These are phyloP conservation scores for Varanus salvator DNA, from an alignment of 2,113 vertebrate genomes.

Conservation along the genomic window DNA sequence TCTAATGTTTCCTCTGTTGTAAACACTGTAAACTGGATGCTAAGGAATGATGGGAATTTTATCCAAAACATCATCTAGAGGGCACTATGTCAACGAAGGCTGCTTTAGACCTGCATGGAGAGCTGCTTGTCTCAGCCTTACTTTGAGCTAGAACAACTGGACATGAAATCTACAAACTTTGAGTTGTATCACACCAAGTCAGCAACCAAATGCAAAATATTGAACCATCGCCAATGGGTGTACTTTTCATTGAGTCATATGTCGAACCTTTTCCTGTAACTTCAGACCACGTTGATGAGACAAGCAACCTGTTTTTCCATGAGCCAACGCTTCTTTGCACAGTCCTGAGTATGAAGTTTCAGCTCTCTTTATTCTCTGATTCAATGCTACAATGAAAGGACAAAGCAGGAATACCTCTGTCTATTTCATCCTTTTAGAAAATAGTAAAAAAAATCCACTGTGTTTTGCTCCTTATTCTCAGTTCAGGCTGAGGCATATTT, in stretches of 20 bases:
- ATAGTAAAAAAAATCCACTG: slow-evolving; percentile 19
- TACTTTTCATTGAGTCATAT: neutral
- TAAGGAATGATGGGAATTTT: too few relatives aligned
- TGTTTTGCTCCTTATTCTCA: slow-evolving; percentile 36
- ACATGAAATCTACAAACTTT: neutral
- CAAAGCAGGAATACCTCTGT: slow-evolving; percentile 36
- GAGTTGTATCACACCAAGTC: neutral
- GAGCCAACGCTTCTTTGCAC: neutral
- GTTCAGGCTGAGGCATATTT: slow-evolving; percentile 43
- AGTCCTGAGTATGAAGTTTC: slow-evolving; percentile 26
- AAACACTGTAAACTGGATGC: neutral
- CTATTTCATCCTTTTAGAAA: neutral
- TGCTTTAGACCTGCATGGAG: neutral
- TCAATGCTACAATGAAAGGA: slow-evolving; percentile 15
- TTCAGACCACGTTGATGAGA: neutral
- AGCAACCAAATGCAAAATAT: neutral
- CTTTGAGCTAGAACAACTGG: neutral
- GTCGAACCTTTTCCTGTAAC: neutral
- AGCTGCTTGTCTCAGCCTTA: neutral
- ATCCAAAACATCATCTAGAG: too few relatives aligned
- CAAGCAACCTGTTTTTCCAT: neutral
- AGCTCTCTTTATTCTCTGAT: neutral
- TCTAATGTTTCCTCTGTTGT: neutral
- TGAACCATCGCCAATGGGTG: neutral
- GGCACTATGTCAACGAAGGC: too few relatives aligned